Conservation (phyloP, 1,140 invertebrate genomes). For the Drosophila littoralis region DNA sequence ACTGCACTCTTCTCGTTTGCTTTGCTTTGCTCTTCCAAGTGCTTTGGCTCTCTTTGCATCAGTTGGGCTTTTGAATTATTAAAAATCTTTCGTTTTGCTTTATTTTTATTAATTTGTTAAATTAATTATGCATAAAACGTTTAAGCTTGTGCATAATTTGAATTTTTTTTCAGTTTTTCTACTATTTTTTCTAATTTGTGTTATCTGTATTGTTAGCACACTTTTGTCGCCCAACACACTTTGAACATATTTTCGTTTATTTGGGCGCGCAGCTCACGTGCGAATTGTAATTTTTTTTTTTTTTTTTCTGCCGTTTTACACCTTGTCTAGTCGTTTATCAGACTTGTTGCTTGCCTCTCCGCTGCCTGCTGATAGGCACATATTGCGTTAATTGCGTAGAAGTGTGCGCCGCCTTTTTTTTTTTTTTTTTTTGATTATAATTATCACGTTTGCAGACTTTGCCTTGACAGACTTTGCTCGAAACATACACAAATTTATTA, state of each 20-base stretch:
- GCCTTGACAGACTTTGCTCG: conserved; percentile 1
- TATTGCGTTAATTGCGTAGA: conserved; percentile 14
- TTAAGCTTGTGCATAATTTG: conserved; percentile 8
- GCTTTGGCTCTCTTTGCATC: conserved; percentile 2
- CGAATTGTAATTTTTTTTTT: conserved; percentile 28
- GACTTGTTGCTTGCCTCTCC: not conserved
- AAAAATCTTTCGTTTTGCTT: not conserved
- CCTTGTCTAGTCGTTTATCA: conserved; percentile 23
- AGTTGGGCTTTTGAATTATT: not conserved
- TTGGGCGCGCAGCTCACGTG: conserved; percentile 24
- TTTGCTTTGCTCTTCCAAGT: conserved; percentile 2
- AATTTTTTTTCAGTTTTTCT: conserved; percentile 5
- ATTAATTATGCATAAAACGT: conserved; percentile 32
- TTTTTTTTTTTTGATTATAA: conserved; percentile 14
- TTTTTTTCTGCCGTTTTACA: conserved; percentile 16
- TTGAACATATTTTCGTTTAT: conserved; percentile 18
- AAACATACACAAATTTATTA: too few relatives aligned
- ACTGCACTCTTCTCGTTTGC: conserved; percentile 22
- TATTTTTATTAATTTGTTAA: conserved; percentile 5
- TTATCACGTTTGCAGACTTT: conserved; percentile 10
- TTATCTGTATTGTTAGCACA: conserved; percentile 17
- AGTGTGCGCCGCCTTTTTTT: conserved; percentile 1
- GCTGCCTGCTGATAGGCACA: conserved; percentile 16
- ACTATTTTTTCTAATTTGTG: not conserved
- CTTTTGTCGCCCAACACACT: conserved; percentile 25